A percentile compares a stretch with the other conserved stretches of the same genome.
These are phyloP conservation scores for Corvus moneduloides DNA, from an alignment of 2,113 vertebrate genomes.

Conservation along the genomic window DNA sequence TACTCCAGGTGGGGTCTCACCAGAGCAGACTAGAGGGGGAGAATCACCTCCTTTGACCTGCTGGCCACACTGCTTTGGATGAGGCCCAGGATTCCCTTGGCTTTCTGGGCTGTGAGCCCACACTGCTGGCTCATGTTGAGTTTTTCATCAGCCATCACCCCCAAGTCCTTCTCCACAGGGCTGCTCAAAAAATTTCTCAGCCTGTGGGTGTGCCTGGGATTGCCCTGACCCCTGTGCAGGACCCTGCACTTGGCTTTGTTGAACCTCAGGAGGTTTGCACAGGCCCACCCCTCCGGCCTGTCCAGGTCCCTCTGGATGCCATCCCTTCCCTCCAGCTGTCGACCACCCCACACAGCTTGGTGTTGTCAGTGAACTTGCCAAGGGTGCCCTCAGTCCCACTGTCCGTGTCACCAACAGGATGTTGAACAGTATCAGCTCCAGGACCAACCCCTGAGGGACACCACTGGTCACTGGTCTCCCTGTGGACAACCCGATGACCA, in stretches of 20 bases:
- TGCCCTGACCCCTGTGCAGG: neutral
- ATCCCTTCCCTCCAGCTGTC: neutral
- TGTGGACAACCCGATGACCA: neutral
- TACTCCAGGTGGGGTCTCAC: neutral
- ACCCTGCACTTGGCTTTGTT: neutral
- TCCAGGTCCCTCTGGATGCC: neutral
- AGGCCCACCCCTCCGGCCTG: neutral
- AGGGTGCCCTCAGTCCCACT: neutral
- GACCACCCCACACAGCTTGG: accelerated
- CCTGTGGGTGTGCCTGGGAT: neutral
- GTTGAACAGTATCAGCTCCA: neutral
- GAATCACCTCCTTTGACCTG: neutral
- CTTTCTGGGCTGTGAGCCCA: neutral
- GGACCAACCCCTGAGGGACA: neutral
- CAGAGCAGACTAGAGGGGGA: neutral
- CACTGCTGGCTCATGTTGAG: neutral
- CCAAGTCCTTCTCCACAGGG: neutral
- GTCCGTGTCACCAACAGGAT: neutral
- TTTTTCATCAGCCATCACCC: neutral
- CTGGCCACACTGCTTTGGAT: neutral
- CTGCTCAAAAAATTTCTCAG: neutral
- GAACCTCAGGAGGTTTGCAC: neutral
- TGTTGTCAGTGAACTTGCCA: neutral
- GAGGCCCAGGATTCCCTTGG: neutral
- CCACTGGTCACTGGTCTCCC: neutral